Percentiles rank a stretch among this genome's conserved stretches.
These are phyloP conservation scores for Lasiommata megera DNA, from an alignment of 2,888 invertebrate species.

Conservation along the genomic window DNA sequence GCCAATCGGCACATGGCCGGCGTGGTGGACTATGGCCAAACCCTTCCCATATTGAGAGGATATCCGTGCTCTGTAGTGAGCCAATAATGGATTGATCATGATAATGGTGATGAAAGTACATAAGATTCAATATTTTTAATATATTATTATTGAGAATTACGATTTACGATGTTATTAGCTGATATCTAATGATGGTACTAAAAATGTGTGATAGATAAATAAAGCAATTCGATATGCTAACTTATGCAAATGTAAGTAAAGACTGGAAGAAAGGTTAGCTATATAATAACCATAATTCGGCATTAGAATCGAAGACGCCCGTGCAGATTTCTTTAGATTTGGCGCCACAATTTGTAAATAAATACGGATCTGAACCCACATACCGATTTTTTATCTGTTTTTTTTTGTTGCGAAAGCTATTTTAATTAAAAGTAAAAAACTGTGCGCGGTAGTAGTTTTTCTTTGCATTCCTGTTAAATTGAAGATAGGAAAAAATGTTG, in stretches of 20 bases:
- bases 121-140: too few species aligned
- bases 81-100: too few species aligned
- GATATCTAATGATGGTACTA: too few species aligned
- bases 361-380: slow-evolving; percentile 45
- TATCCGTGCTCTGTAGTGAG: too few species aligned
- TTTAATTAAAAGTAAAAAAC: slow-evolving; percentile 33
- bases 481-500: slow-evolving; percentile 21
- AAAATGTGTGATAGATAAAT: too few species aligned
- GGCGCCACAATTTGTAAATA: slow-evolving; percentile 58
- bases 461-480: slow-evolving; percentile 29
- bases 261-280: background rate
- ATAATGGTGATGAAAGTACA: too few species aligned
- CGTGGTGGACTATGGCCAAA: too few species aligned
- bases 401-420: slow-evolving; percentile 31
- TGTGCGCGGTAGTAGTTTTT: slow-evolving; percentile 29
- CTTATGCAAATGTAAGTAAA: background rate
- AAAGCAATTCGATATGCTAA: background rate
- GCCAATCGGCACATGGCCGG: too few species aligned
- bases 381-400: slow-evolving; percentile 24
- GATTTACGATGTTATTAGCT: too few species aligned
- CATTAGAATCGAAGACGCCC: background rate
- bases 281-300: slow-evolving; percentile 21
- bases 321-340: slow-evolving; percentile 49
- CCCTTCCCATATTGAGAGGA: too few species aligned
- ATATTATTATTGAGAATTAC: too few species aligned